Base-by-base conservation (phyloP, 2,888 invertebrate species). In the Panzeria rudis region DNA sequence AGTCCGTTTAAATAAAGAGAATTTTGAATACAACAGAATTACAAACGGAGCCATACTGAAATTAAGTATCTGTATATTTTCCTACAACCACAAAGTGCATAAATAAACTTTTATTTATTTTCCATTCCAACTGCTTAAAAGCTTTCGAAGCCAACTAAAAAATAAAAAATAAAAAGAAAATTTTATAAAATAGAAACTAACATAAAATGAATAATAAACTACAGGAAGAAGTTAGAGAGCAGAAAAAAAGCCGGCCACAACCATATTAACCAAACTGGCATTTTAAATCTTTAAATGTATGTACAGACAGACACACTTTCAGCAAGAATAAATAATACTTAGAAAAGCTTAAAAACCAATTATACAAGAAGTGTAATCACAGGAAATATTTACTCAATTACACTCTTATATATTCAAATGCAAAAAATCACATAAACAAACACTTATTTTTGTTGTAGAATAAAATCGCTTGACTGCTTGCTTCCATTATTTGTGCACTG, bases 31-130 rank as follows among this genome's bases (percentile, higher is more conserved):
- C 52, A 66, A 64, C 35, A 62, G 35, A 52, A 32, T 9, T 35
- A 52, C 25, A 54, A 54, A 64, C 38, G 32, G 23, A 29, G 47
- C 11, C 11, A 8, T 25, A 54, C 6, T 3, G 5, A 38, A 56
- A 56, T 13, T 62, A 71, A 62, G 32, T 71, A 20, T 25, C n/a
- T 9, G 32, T 17, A 23, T 29, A 61, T 61, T 1, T 32, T 23
- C 29, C 54, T 35, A 44, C 29, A 52, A 84, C 77, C 81, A 73
- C 81, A 84, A 81, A 81, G 72, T 81, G 80, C 72, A 73, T 81
- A 77, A 79, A 66, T 59, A 76, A 80, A 80, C 35, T 84, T 76
- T 56, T 72, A 68, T 78, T 75, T 41, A 32, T 80, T 66, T 69
- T 50, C 50, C 69, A 61, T 61, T 52, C 32, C 17, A 44, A 64